These are phyloP conservation scores for Charaxes varanes DNA, from an alignment of 1,140 invertebrate genomes.

Conservation along the genomic window DNA sequence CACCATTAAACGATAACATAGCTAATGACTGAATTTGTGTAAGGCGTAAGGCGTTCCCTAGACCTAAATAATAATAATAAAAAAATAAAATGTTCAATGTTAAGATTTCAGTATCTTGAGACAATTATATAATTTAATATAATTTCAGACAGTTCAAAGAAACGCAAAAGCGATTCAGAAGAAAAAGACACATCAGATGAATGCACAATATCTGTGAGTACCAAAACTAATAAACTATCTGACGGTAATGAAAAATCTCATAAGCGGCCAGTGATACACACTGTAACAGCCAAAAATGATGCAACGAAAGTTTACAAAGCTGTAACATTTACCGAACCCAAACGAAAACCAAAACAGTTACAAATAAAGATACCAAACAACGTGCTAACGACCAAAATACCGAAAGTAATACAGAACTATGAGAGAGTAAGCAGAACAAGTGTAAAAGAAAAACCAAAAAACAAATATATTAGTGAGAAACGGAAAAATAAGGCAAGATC, in stretches of 20 bases:
- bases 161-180: background rate
- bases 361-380: constrained; percentile 33
- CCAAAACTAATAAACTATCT: background rate
- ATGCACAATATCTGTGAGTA: background rate
- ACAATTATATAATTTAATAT: constrained; percentile 3
- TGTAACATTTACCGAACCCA: constrained; percentile 32
- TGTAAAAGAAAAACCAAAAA: constrained; percentile 5
- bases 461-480: constrained; percentile 17
- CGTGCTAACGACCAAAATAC: constrained; percentile 1
- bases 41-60: no score
- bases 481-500: no score
- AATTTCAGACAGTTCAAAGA: background rate
- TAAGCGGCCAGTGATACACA: constrained; percentile 32
- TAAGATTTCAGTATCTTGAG: no score
- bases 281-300: constrained; percentile 27
- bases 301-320: constrained; percentile 32
- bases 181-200: background rate
- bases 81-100: no score
- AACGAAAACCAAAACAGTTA: constrained; percentile 17
- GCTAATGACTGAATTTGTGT: no score
- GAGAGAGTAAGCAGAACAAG: constrained; percentile 7
- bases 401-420: constrained; percentile 6
- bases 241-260: background rate
- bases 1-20: no score
- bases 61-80: no score